phyloP scores from a whole-genome alignment of 2,888 invertebrate species.

The Callyntrura guangdongensis region DNA sequence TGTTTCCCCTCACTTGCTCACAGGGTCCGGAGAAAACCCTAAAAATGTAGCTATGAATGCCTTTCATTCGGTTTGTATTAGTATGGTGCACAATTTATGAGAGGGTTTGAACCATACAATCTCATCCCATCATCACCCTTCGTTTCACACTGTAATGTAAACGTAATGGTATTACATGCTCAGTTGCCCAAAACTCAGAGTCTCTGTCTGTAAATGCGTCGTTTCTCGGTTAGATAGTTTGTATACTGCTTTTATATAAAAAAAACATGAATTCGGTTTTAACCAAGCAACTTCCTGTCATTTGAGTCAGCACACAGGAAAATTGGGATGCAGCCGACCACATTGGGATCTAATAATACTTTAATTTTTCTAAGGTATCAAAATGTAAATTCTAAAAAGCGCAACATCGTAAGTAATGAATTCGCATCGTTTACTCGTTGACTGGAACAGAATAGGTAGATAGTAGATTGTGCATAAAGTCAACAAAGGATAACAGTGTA shows the following conservation, averaged over 20 bases:
- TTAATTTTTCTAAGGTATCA: conserved; percentile 50
- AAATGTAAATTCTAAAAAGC: conserved; percentile 29
- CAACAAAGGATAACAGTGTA: conserved; percentile 29
- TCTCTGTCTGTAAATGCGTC: background rate
- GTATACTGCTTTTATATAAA: background rate
- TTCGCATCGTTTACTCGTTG: background rate
- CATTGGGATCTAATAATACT: conserved; percentile 20
- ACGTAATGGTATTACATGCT: conserved; percentile 84
- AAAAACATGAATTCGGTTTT: conserved; percentile 6
- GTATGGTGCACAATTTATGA: background rate
- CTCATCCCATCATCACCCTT: conserved; percentile 83
- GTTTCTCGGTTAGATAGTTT: no score
- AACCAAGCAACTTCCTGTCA: background rate
- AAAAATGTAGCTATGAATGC: conserved; percentile 36
- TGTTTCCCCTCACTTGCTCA: conserved; percentile 14
- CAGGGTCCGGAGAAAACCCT: background rate
- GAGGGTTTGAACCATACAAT: conserved; percentile 74
- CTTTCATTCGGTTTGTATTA: conserved; percentile 38
- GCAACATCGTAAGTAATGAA: conserved; percentile 10
- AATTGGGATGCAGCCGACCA: conserved; percentile 27
- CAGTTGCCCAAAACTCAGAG: conserved; percentile 48
- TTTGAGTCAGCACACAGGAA: conserved; percentile 8
- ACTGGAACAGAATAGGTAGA: background rate
- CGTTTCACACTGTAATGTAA: conserved; percentile 84
- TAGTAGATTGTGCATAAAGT: no score